phyloP scores from a whole-genome alignment of 1,140 invertebrate species.

The Solenopsis invicta region DNA sequence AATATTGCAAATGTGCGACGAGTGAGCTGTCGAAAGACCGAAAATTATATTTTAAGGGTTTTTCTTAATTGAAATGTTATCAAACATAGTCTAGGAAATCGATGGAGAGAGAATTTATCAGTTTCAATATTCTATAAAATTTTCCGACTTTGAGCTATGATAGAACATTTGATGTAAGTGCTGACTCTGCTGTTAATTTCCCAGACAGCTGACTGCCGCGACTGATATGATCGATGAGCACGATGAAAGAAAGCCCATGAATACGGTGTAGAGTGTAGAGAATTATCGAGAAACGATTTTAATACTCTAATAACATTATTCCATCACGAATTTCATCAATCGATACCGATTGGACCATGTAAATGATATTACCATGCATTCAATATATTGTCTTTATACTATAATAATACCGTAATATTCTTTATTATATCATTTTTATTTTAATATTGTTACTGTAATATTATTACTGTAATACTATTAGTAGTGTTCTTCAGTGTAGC shows the following conservation, averaged over 20 bases:
- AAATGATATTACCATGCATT: background rate
- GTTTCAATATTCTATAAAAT: constrained; percentile 32
- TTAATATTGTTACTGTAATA: too few species aligned
- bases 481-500: too few species aligned
- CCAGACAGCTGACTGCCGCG: constrained; percentile 41
- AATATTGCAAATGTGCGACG: background rate
- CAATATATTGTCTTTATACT: background rate
- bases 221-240: constrained; percentile 47
- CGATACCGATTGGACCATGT: background rate
- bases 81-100: background rate
- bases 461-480: too few species aligned
- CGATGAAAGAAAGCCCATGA: constrained; percentile 47
- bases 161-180: constrained; percentile 18
- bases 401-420: background rate
- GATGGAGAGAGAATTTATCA: background rate
- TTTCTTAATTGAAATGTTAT: constrained; percentile 30
- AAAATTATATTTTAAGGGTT: constrained; percentile 13
- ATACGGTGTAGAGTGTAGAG: background rate
- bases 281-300: constrained; percentile 59
- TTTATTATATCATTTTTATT: too few species aligned
- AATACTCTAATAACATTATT: constrained; percentile 44
- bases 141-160: constrained; percentile 7
- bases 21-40: background rate
- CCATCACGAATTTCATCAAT: constrained; percentile 25
- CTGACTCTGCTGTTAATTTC: constrained; percentile 47